Evolutionary conservation across 1,140 invertebrate species (phyloP), one percentile per base, ranked within the genome.

Genomic region (Drepana arcuata): DNA sequence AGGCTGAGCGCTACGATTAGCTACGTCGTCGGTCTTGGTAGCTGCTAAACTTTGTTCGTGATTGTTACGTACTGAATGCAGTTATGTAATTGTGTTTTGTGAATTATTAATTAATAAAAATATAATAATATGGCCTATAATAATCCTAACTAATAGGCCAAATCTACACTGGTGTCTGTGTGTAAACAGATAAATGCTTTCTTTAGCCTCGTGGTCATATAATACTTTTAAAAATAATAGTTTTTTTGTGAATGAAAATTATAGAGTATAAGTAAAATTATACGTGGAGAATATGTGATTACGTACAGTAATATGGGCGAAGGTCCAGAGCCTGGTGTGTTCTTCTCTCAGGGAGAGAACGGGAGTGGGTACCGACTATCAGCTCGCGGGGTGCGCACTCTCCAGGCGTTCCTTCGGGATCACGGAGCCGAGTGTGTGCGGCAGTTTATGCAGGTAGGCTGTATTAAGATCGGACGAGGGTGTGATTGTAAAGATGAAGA

Each of bases 381-480:
- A 1, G 81, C 85, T 1, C 84, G 84, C 14, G 86, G 86, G 1
- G 83, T 88, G 61, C 83, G 86, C 40, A 87, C 86, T 2, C 64
- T 88, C 16, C 86, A 88, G 56, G 71, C 70, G 7, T 87, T 89
- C 65, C 66, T 88, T 5, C 56, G 86, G 48, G 85, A 87, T 34
- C 88, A 88, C 51, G 87, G 87, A 0, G 86, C 87, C 14, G 86
- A 88, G 37, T 88, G 86, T 48, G 85, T 89, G 16, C 73, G 85
- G 28, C 86, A 87, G 52, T 87, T 89, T 46, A 85, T 88, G 59
- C 87, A 88, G 87, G 88, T 89, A 34, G 35, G 27, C n/a, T n/a
- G n/a, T n/a, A n/a, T n/a, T n/a, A n/a, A n/a, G n/a, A n/a, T n/a
- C n/a, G n/a, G n/a, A n/a, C n/a, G n/a, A n/a, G n/a, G n/a, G n/a